Evolutionary conservation across 2,797 vertebrate genomes (phyloP).

Genomic region (Antrozous pallidus): DNA sequence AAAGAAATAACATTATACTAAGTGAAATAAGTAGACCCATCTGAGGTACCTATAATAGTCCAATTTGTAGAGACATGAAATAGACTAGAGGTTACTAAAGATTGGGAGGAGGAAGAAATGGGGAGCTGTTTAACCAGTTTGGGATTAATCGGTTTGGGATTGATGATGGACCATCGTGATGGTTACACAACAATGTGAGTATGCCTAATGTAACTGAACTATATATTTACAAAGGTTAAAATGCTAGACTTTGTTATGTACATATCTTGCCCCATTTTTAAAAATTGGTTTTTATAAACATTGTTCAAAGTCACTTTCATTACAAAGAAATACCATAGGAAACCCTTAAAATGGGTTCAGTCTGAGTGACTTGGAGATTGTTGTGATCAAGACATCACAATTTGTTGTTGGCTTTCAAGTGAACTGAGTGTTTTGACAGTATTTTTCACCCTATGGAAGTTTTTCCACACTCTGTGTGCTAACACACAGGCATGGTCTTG

Average conservation of each 20-base stretch:
- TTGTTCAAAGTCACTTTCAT: neutral
- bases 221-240: neutral
- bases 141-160: neutral
- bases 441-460: neutral
- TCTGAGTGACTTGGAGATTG: neutral
- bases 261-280: neutral
- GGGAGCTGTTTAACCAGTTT: neutral
- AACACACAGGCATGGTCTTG: neutral
- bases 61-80: neutral
- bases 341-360: neutral
- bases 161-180: too few relatives aligned
- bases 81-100: neutral
- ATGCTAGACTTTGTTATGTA: neutral
- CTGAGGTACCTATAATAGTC: neutral
- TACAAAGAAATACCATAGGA: neutral
- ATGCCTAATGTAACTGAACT: neutral
- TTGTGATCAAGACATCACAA: neutral
- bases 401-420: neutral
- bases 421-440: neutral
- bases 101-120: neutral
- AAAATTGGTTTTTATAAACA: neutral
- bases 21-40: neutral
- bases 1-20: neutral
- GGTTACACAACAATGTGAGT: neutral
- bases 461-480: neutral